Base-by-base conservation (phyloP, 2,797 vertebrate species). In the Nyctalus aviator region DNA sequence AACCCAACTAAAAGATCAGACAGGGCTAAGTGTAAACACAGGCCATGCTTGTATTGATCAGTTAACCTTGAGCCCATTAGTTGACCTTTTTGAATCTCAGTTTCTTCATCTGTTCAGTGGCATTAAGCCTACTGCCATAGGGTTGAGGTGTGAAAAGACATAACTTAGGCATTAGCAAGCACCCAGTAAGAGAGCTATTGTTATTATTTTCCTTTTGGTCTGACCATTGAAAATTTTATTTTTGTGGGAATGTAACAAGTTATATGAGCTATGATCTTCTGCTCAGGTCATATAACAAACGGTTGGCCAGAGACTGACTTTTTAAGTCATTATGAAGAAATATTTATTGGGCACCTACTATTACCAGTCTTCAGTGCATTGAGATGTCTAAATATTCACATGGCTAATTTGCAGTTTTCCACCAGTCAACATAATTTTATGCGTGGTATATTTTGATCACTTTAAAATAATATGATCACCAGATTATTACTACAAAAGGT, bases 271-370 rank as follows among this genome's bases (percentile, higher is more conserved):
- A 20, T 41, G 20, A 10, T 59, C 17, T 83, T 79, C 20, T 75
- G 35, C 30, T 73, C 14, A 84, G 75, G 48, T 55, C 69, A 92
- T n/a, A 35, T 15, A 72, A 79, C 5, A 92, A 25, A 7, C 64
- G 77, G 6, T 77, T 92, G 8, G 6, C 21, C 90, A 90, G 64
- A 73, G 5, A 57, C 10, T 90, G 14, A 11, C 13, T 84, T 25
- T 27, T 92, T 30, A 89, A 77, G 72, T 93, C 48, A 84, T 30
- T 83, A 9, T 73, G 48, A 83, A 91, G 27, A 85, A 86, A 53
- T 92, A 93, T 62, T 78, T 86, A 84, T 55, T 85, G 44, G 79
- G 20, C 10, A 83, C 5, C 23, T 75, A 57, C 27, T 14, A 72
- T 55, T 93, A 23, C 83, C 92, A 86, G 44, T 71, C 68, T 57